A percentile compares a stretch with the other conserved stretches of the same genome.
These are phyloP conservation scores for Pituophis catenifer DNA, from an alignment of 2,113 vertebrate species.

Conservation along the genomic window DNA sequence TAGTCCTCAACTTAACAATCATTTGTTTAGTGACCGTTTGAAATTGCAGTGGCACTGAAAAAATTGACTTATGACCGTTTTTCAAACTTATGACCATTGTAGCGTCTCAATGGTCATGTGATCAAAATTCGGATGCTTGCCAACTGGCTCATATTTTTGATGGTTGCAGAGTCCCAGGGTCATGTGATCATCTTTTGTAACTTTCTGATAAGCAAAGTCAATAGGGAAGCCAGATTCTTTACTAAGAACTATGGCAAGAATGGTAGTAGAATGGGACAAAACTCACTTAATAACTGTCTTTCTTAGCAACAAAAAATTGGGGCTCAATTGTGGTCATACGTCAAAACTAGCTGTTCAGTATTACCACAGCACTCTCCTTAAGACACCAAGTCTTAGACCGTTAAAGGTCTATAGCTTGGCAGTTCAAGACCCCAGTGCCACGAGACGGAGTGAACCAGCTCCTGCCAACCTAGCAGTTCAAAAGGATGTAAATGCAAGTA, in stretches of 20 bases:
- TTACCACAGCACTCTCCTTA: background rate
- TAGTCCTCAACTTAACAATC: background rate
- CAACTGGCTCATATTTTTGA: background rate
- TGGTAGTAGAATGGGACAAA: background rate
- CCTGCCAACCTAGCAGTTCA: background rate
- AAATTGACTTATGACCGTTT: background rate
- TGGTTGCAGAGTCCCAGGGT: background rate
- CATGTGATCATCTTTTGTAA: background rate
- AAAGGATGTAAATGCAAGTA: background rate
- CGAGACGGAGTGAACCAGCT: background rate
- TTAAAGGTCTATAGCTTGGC: background rate
- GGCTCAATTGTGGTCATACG: background rate
- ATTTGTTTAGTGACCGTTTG: background rate
- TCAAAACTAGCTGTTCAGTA: background rate
- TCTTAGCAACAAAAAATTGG: background rate
- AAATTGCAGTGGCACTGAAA: background rate
- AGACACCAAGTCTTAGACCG: background rate
- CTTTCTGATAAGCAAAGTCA: background rate
- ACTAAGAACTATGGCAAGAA: background rate
- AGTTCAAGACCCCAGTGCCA: background rate
- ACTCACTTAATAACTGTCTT: background rate
- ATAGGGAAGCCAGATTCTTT: background rate
- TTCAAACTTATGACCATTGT: background rate
- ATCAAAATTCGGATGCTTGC: background rate
- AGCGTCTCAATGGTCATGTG: background rate